Base-by-base conservation (phyloP, 2,797 vertebrate genomes). In the Odontamblyopus lacepedii region DNA sequence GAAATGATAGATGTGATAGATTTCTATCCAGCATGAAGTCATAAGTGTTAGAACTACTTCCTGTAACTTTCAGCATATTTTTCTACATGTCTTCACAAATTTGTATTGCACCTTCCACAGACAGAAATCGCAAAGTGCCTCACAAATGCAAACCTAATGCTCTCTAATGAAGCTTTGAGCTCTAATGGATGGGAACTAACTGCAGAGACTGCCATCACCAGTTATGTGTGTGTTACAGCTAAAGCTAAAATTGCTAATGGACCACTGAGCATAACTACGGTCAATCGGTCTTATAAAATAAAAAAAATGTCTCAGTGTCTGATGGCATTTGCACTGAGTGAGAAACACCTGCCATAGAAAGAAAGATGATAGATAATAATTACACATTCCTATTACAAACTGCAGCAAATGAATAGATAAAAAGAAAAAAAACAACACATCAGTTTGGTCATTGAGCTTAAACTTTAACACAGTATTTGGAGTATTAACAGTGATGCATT, bases 131-230 rank as follows among this genome's bases (percentile, higher is more conserved):
- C n/a, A 56, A 56, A 56, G n/a, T 56, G 55, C 55, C 72, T 41
- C 68, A 70, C 75, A 73, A 68, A 35, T 30, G 29, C 67, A 70
- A 13, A 29, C 48, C 23, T 82, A 81, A 78, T 79, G 75, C 76
- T 57, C 69, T 77, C 72, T 84, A 80, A 87, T 82, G 78, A 74
- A 6, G 16, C 67, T 70, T 48, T 26, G 74, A 53, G 67, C 35
- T 57, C 73, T 81, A 88, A 87, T 85, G 70, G 69, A 18, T 55
- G 63, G 60, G 69, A 83, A 82, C 30, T 83, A 83, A 78, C 62
- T 13, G 71, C 66, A 57, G 16, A 73, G 74, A 77, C 71, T 19
- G 77, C 61, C 16, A 81, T 71, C 76, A 48, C 70, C 69, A 66
- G 59, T 74, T 71, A 70, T 19, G 26, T 50, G 55, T 71, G 60